Evolutionary conservation across 2,888 invertebrate genomes (phyloP).

Genomic region (Callinectes sapidus): DNA sequence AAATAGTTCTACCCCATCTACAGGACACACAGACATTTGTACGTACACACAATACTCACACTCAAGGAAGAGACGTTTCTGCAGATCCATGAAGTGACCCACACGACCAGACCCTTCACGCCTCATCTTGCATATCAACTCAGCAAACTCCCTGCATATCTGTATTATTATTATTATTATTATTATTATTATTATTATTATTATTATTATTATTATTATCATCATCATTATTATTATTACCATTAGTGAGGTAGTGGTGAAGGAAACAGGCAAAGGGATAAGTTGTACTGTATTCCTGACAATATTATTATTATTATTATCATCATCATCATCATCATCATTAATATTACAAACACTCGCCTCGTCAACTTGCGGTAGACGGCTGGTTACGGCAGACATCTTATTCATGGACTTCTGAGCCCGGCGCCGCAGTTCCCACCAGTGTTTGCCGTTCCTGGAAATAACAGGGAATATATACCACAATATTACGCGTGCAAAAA

Average conservation of each 20-base stretch:
- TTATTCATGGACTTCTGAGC: slow-evolving; percentile 88
- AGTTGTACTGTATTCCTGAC: too few species aligned
- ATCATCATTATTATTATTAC: too few species aligned
- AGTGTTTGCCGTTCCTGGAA: slow-evolving; percentile 86
- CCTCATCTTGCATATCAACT: slow-evolving; percentile 79
- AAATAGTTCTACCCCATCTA: not conserved
- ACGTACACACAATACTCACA: slow-evolving; percentile 40
- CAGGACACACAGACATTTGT: not conserved
- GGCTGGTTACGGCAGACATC: slow-evolving; percentile 81
- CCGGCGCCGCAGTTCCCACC: slow-evolving; percentile 86
- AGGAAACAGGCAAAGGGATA: too few species aligned
- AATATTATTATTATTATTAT: not conserved
- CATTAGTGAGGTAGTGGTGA: too few species aligned
- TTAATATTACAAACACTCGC: slow-evolving; percentile 77
- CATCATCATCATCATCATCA: not conserved
- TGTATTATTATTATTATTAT: not conserved
- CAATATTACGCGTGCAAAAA: not conserved
- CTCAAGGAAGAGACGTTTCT: slow-evolving; percentile 86
- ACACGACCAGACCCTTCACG: slow-evolving; percentile 75
- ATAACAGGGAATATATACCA: not conserved
- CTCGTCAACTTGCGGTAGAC: slow-evolving; percentile 81
- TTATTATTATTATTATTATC: not conserved
- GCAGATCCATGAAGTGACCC: slow-evolving; percentile 82
- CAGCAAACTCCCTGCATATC: slow-evolving; percentile 74
- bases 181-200: slow-evolving; percentile 3